Conservation (phyloP, 2,888 invertebrate genomes). For the Pheosia gnoma region DNA sequence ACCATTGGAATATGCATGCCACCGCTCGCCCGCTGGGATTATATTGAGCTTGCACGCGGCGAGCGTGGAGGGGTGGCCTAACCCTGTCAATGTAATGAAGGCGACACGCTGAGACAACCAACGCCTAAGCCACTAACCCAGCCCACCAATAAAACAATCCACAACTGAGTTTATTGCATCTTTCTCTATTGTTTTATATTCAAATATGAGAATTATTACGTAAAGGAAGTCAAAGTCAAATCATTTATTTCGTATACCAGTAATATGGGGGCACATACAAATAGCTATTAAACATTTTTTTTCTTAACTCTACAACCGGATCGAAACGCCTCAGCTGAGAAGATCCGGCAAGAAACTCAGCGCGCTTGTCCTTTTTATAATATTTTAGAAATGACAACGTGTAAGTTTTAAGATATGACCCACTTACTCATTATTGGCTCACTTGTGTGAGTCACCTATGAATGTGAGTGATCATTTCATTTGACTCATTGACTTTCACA, state of each 20-base stretch:
- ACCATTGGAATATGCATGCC: too few species aligned
- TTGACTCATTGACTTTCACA: not conserved
- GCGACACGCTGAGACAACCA: slow-evolving; percentile 25
- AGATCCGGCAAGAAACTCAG: too few species aligned
- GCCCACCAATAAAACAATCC: not conserved
- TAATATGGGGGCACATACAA: too few species aligned
- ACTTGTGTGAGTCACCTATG: not conserved
- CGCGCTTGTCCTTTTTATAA: too few species aligned
- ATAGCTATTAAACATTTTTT: too few species aligned
- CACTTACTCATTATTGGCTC: not conserved
- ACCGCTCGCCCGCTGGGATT: not conserved
- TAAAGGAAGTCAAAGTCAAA: too few species aligned
- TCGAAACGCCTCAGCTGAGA: too few species aligned
- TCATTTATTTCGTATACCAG: too few species aligned
- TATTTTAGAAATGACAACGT: too few species aligned
- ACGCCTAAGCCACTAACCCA: slow-evolving; percentile 10
- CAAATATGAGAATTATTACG: not conserved
- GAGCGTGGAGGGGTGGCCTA: not conserved
- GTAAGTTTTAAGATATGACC: too few species aligned
- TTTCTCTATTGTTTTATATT: not conserved
- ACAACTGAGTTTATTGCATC: not conserved
- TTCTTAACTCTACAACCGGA: too few species aligned
- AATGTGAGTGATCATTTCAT: not conserved
- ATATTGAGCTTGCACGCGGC: not conserved
- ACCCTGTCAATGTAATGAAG: slow-evolving; percentile 27